Base-by-base conservation (phyloP, 2,888 invertebrate genomes). In the Copidosoma aretas region DNA sequence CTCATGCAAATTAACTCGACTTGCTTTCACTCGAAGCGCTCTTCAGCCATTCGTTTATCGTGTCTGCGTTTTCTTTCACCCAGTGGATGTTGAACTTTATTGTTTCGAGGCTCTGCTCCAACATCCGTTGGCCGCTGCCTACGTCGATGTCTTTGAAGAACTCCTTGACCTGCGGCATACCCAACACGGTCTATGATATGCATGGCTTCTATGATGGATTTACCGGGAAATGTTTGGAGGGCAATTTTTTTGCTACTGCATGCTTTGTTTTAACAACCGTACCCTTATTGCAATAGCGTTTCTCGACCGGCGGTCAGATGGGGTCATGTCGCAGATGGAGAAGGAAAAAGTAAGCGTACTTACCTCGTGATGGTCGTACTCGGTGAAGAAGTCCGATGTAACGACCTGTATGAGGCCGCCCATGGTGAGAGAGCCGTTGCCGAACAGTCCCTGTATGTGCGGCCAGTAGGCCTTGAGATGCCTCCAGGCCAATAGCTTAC, bases 81-180 rank as follows among this genome's bases (percentile, higher is more conserved):
- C 94, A 95, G 71, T 91, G 90, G 1, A 93, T 90, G 85, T 95
- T 94, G 22, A 93, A 87, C 15, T 90, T 90, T 25, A 94, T 92
- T 1, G 89, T 91, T 83, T 95, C 95, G 57, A 94, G 81, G 17
- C 93, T 92, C 74, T 91, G 90, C 41, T 90, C 86, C 17, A 91
- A 87, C 0, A 92, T 91, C 76, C 87, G 71, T 76, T 86, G 71
- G 76, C 90, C 89, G 12, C 88, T 86, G 2, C 89, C 89, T 22
- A 89, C 85, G 63, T 88, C 86, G 59, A 86, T 83, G 52, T 84
- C 82, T 52, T 82, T 82, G 81, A 90, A 90, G 73, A 89, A 85
- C 63, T 87, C 86, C 67, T 88, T 87, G 58, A 91, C 89, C 90
- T 90, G 82, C 12, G 43, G 82, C 12, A 12, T 15, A 46, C 43